Evolutionary conservation across 1,140 invertebrate genomes (phyloP).

Genomic region (Varroa destructor): DNA sequence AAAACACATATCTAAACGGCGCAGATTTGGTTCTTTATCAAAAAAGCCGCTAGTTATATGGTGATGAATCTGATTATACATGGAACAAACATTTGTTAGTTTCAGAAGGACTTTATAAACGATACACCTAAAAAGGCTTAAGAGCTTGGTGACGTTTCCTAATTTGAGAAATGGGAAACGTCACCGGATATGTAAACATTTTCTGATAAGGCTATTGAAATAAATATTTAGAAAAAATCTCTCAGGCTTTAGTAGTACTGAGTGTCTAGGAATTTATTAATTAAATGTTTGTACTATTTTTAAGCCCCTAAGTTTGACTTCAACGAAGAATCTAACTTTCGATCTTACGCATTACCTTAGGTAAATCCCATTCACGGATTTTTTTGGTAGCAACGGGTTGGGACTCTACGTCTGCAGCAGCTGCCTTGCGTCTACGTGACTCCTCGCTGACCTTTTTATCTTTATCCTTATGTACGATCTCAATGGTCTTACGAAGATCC

Average conservation of each 20-base stretch:
- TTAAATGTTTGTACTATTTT: no score
- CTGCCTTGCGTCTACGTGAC: no score
- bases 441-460: not conserved
- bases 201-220: no score
- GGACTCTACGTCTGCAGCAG: not conserved
- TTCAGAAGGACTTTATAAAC: not conserved
- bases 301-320: no score
- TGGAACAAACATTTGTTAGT: not conserved
- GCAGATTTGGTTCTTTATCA: slow-evolving; percentile 4
- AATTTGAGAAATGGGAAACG: no score
- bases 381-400: not conserved
- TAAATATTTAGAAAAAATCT: no score
- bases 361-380: slow-evolving; percentile 26
- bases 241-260: no score
- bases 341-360: not conserved
- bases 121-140: no score
- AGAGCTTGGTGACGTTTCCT: no score
- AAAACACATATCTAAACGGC: not conserved
- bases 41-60: no score
- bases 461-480: slow-evolving; percentile 5
- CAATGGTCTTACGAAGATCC: slow-evolving; percentile 9
- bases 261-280: no score
- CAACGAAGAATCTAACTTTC: not conserved
- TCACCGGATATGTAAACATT: no score
- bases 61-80: not conserved